Percentiles rank a stretch among this genome's conserved stretches.
These are phyloP conservation scores for Colletes collaris DNA, from an alignment of 2,888 invertebrate species.

Conservation along the genomic window DNA sequence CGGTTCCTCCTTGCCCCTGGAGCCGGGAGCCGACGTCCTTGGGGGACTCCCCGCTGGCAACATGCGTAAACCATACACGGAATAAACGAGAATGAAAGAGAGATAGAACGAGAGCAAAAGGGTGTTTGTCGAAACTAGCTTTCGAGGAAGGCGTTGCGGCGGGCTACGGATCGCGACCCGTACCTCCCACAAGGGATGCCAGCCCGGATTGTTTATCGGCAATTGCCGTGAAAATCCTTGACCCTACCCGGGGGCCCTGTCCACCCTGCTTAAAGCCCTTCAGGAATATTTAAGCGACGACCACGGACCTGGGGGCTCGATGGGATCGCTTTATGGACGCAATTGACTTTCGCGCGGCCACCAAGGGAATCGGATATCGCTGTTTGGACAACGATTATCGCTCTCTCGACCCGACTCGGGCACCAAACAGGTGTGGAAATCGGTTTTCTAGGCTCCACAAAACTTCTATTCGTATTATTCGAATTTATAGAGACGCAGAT, in stretches of 20 bases:
- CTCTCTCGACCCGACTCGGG: no score
- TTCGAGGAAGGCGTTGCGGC: constrained; percentile 59
- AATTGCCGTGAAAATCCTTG: constrained; percentile 66
- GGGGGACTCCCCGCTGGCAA: constrained; percentile 72
- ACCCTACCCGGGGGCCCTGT: constrained; percentile 37
- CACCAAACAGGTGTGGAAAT: no score
- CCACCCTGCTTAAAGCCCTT: constrained; percentile 2
- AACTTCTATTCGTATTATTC: no score
- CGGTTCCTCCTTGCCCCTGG: constrained; percentile 46
- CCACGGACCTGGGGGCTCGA: not conserved
- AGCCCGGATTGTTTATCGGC: constrained; percentile 65
- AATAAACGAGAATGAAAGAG: constrained; percentile 19
- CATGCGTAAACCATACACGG: constrained; percentile 53
- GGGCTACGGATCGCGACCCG: constrained; percentile 38
- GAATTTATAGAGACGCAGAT: no score
- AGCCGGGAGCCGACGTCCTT: constrained; percentile 49
- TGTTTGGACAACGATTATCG: constrained; percentile 23
- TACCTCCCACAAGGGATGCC: constrained; percentile 55
- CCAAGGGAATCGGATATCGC: constrained; percentile 3
- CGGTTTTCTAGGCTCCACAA: not conserved
- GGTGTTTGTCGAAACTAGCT: constrained; percentile 65
- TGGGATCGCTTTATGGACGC: constrained; percentile 5
- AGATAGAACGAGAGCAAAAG: constrained; percentile 36
- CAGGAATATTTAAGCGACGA: constrained; percentile 2
- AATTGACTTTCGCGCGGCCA: constrained; percentile 36